Evolutionary conservation across 2,888 invertebrate species (phyloP).

Genomic region (Eretmocerus hayati): DNA sequence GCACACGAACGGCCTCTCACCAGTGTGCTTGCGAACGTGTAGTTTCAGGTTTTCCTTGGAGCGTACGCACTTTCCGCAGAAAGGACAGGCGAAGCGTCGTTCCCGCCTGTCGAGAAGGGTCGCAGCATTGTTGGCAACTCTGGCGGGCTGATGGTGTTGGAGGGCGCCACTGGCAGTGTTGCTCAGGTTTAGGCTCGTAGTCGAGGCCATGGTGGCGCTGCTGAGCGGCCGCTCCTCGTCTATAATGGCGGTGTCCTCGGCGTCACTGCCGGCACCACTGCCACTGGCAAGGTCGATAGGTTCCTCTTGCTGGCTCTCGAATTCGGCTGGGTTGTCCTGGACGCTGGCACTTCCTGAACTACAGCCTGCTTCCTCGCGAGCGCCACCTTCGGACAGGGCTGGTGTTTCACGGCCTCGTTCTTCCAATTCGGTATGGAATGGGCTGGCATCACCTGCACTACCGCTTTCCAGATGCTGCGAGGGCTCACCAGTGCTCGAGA

Average conservation of each 20-base stretch:
- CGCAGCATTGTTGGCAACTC: too few species aligned
- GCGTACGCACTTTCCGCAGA: conserved; percentile 82
- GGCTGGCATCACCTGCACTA: conserved; percentile 51
- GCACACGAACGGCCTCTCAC: conserved; percentile 85
- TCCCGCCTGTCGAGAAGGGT: conserved; percentile 43
- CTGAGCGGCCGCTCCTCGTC: conserved; percentile 32
- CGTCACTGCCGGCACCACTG: conserved; percentile 37
- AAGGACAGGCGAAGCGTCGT: conserved; percentile 74
- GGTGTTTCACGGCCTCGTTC: conserved; percentile 32
- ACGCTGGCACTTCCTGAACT: conserved; percentile 34
- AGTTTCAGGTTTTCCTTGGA: conserved; percentile 83
- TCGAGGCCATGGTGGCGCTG: conserved; percentile 38
- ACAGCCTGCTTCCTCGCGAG: conserved; percentile 25
- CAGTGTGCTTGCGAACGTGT: conserved; percentile 80
- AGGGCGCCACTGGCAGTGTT: conserved; percentile 17
- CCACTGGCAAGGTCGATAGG: conserved; percentile 31
- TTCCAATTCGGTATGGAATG: conserved; percentile 44
- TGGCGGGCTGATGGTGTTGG: conserved; percentile 22
- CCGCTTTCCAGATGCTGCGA: conserved; percentile 53
- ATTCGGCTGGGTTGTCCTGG: conserved; percentile 31
- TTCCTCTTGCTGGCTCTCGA: conserved; percentile 25
- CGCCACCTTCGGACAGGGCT: conserved; percentile 1
- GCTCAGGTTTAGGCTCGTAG: conserved; percentile 48
- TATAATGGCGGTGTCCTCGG: conserved; percentile 41
- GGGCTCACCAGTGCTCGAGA: conserved; percentile 66